Evolutionary conservation across 2,113 vertebrate species (phyloP), one percentile per base, ranked within the genome.

Genomic region (Monarcha castaneiventris): DNA sequence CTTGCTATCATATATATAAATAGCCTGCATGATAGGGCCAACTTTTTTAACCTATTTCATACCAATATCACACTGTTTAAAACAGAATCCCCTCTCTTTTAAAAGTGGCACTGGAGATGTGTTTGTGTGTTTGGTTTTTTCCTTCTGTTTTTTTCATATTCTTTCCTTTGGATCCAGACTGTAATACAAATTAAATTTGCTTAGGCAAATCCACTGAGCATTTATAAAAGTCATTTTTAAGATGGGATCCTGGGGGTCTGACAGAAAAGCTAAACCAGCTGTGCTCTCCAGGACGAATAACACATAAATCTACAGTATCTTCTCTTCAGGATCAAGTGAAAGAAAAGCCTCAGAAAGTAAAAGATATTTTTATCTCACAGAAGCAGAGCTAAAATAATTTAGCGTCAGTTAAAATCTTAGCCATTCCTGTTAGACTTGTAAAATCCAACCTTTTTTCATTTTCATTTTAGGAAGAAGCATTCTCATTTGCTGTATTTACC

Each of bases 211-310:
- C 52, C 80, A 55, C 52, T 41, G 44, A 72, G 41, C 2, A 0
- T 95, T 95, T 94, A 0, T 93, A 88, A 93, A 94, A 87, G 52
- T 76, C 15, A 22, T 93, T 94, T 64, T 82, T 84, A 81, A 75
- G 71, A 44, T 7, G 13, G 43, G 21, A 89, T 93, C 51, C 62
- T 89, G 76, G 54, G 92, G 87, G 77, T 91, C 79, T 96, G 96
- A 84, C 92, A 93, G 92, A 75, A 87, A 96, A 97, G 43, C 81
- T 89, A 74, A 95, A 94, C 6, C 89, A 96, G 84, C 84, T 96
- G 95, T 85, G 86, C 84, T 89, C 43, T 93, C 37, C 58, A 73
- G 84, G 85, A 52, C 87, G 91, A 95, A 91, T 73, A 94, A 82
- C 44, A 67, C 52, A 69, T 87, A 94, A 96, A 95, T 96, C 83